Percentiles rank a stretch among this genome's conserved stretches.
phyloP scores from a whole-genome alignment of 2,888 invertebrate species.

The Nebria salina region DNA sequence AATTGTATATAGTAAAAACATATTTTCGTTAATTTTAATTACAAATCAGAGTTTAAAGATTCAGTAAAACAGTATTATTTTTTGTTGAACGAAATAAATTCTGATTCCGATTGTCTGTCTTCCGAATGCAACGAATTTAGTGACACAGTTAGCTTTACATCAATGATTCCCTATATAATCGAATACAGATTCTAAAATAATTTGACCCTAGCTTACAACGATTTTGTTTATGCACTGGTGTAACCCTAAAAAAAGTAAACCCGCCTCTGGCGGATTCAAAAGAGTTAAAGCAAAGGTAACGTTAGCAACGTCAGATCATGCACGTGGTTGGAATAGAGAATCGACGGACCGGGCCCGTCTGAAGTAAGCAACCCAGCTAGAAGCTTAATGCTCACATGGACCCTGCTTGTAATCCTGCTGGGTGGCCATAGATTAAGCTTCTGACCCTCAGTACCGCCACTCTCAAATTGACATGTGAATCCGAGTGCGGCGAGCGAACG shows the following conservation, averaged over 20 bases:
- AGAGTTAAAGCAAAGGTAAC: slow-evolving; percentile 29
- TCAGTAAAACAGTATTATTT: no score
- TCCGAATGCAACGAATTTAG: no score
- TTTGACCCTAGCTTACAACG: not conserved
- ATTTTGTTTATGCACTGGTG: not conserved
- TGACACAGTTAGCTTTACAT: no score
- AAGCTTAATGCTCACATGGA: slow-evolving; percentile 53
- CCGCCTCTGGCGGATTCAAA: not conserved
- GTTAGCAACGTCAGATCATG: slow-evolving; percentile 34
- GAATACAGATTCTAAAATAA: not conserved
- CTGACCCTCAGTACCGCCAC: slow-evolving; percentile 28
- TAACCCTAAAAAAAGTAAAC: not conserved
- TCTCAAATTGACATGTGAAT: slow-evolving; percentile 52
- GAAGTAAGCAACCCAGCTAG: slow-evolving; percentile 30
- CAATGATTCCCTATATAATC: not conserved
- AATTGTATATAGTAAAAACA: no score
- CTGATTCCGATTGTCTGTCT: no score
- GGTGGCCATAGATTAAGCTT: slow-evolving; percentile 49
- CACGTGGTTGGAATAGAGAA: slow-evolving; percentile 55
- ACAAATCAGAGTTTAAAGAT: no score
- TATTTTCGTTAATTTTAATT: no score
- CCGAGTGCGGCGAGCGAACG: slow-evolving; percentile 39
- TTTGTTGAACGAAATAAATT: no score
- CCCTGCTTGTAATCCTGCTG: slow-evolving; percentile 56
- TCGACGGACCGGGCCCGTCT: slow-evolving; percentile 52